Evolutionary conservation across 2,888 invertebrate genomes (phyloP).

Genomic region (Hirtodrosophila duncani): DNA sequence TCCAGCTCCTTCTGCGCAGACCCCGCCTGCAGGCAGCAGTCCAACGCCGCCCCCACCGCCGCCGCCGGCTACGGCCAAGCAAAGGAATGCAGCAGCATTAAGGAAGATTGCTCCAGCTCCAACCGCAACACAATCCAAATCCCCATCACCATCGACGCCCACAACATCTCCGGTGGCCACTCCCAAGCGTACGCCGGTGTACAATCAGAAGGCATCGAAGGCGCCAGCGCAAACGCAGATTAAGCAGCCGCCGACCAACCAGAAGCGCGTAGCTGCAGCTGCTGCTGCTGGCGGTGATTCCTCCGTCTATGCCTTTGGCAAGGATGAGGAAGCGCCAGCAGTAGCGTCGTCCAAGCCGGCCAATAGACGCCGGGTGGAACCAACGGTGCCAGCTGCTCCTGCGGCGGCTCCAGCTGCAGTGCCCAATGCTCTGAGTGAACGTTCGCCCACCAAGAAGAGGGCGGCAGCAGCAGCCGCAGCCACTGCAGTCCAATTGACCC

Average conservation of each 20-base stretch:
- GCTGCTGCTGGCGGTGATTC: conserved; percentile 77
- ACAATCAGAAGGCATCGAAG: conserved; percentile 78
- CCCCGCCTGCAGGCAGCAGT: conserved; percentile 17
- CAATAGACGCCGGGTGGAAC: conserved; percentile 78
- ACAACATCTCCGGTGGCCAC: conserved; percentile 36
- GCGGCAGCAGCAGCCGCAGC: conserved; percentile 64
- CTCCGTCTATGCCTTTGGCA: conserved; percentile 84
- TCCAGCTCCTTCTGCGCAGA: conserved; percentile 33
- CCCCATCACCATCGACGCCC: conserved; percentile 20
- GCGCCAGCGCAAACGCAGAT: conserved; percentile 15
- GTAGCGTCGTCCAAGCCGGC: conserved; percentile 41
- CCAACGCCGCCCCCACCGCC: conserved; percentile 35
- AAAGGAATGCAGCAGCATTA: conserved; percentile 24
- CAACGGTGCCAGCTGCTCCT: conserved; percentile 51
- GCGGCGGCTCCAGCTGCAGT: conserved; percentile 16
- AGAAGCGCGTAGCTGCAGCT: conserved; percentile 63
- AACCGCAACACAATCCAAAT: conserved; percentile 5
- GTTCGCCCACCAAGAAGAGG: conserved; percentile 60
- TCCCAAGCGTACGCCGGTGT: conserved; percentile 79
- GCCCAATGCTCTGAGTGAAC: conserved; percentile 52
- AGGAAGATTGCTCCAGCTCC: conserved; percentile 15
- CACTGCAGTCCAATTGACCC: conserved; percentile 75
- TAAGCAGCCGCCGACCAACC: conserved; percentile 20
- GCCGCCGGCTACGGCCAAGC: conserved; percentile 25
- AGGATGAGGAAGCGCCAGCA: conserved; percentile 80